A percentile compares a stretch with the other conserved stretches of the same genome.
These are phyloP conservation scores for Steinernema khuongi DNA, from an alignment of 1,140 invertebrate genomes.

Conservation along the genomic window DNA sequence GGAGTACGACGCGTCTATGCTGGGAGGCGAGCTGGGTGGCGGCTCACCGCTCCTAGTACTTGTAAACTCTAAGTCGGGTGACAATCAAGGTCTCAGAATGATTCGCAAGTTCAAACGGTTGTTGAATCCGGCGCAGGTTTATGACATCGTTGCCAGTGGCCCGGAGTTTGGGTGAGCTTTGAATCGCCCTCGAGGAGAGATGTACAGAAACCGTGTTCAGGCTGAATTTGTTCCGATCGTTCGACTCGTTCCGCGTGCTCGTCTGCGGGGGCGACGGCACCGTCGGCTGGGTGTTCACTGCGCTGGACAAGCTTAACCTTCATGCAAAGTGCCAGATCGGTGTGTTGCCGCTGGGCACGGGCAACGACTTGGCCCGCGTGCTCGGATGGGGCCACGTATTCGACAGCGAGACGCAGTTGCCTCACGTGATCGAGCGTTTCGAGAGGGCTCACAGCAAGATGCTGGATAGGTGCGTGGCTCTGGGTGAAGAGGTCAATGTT, in stretches of 20 bases:
- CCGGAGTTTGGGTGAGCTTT: slow-evolving; percentile 73
- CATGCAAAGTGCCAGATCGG: slow-evolving; percentile 76
- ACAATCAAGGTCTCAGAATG: slow-evolving; percentile 94
- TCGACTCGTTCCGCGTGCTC: slow-evolving; percentile 81
- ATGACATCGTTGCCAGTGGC: slow-evolving; percentile 80
- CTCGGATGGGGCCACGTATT: slow-evolving; percentile 91
- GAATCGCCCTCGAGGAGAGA: neutral
- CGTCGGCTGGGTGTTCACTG: slow-evolving; percentile 85
- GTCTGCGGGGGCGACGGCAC: slow-evolving; percentile 88
- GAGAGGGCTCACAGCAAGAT: slow-evolving; percentile 90
- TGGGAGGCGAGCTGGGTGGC: slow-evolving; percentile 34
- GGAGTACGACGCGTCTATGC: slow-evolving; percentile 79
- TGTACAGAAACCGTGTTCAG: slow-evolving; percentile 58
- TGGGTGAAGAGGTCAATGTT: neutral
- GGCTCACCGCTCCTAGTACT: slow-evolving; percentile 81
- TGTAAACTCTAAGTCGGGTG: slow-evolving; percentile 93
- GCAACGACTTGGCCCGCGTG: slow-evolving; percentile 86
- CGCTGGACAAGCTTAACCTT: slow-evolving; percentile 83
- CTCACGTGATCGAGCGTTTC: slow-evolving; percentile 81
- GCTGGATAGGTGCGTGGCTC: slow-evolving; percentile 71
- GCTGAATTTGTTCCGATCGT: slow-evolving; percentile 77
- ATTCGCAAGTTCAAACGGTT: slow-evolving; percentile 87
- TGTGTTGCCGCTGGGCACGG: slow-evolving; percentile 85
- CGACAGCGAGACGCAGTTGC: slow-evolving; percentile 86
- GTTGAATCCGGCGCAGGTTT: slow-evolving; percentile 91